Conservation (phyloP, 2,888 invertebrate species). For the Amphipyra berbera region DNA sequence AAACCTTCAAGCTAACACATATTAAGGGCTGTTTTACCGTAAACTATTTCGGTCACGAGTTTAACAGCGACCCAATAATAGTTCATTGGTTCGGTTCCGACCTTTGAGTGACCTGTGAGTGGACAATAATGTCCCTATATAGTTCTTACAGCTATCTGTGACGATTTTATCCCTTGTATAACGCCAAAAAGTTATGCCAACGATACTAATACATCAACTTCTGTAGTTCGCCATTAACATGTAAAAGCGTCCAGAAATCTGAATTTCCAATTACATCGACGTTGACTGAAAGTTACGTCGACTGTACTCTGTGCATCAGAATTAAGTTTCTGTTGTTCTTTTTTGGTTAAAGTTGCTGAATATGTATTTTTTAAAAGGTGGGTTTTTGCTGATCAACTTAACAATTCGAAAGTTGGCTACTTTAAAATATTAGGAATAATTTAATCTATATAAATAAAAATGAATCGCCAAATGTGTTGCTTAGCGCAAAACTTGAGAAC, state of each 20-base stretch:
- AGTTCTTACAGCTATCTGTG: too few species aligned
- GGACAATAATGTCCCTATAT: neutral
- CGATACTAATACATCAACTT: constrained; percentile 35
- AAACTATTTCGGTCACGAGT: constrained; percentile 16
- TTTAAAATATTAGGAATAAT: too few species aligned
- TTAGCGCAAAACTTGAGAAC: too few species aligned
- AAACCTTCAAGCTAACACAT: constrained; percentile 2
- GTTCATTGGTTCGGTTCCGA: constrained; percentile 11
- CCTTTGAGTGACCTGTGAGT: neutral
- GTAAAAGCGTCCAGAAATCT: constrained; percentile 47
- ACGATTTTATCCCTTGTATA: too few species aligned
- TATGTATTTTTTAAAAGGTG: too few species aligned
- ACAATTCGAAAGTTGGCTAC: too few species aligned
- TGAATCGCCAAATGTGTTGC: too few species aligned
- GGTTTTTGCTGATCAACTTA: too few species aligned
- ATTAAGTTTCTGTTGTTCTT: constrained; percentile 10
- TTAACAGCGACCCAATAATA: constrained; percentile 5
- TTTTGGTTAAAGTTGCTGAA: constrained; percentile 5
- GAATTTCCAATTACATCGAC: constrained; percentile 45
- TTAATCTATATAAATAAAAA: too few species aligned
- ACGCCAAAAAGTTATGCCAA: constrained; percentile 11
- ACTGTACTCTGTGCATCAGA: constrained; percentile 19
- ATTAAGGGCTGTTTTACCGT: constrained; percentile 9
- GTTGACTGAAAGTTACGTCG: constrained; percentile 26
- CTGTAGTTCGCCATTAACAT: constrained; percentile 37